Evolutionary conservation across 2,797 vertebrate genomes (phyloP), one percentile per base, ranked within the genome.

Genomic region (Sitta carolinensis): DNA sequence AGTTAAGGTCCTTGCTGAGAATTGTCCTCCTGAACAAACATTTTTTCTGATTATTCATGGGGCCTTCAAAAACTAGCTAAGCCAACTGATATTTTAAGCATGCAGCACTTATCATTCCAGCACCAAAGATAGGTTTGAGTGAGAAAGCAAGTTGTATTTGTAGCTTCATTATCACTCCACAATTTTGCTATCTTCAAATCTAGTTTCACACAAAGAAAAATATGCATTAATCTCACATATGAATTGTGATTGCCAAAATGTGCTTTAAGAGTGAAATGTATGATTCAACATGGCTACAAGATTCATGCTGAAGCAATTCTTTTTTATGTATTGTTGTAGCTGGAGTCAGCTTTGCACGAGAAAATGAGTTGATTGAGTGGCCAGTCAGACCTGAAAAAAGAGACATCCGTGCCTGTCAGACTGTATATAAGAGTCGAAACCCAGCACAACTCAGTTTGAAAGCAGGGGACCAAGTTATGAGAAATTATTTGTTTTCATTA

Each of bases 161-260:
- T 32, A 82, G 66, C 40, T 93, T 90, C 86, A 50, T 92, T 94
- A 80, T 70, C 79, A 77, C 89, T 93, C 42, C 75, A 80, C 57
- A 92, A 16, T 59, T 82, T 79, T 95, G 34, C 7, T 62, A 50
- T 59, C 38, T 70, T 91, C 59, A 87, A 80, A 87, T 77, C 38
- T 32, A 54, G n/a, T 57, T 95, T 94, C 78, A 82, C 75, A 61
- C 34, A 52, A 92, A 76, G 51, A 75, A 76, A 89, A 90, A 79
- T n/a, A 63, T 30, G n/a, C 47, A 83, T 84, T 92, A 82, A 67
- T 58, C 16, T 83, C 45, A 67, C 45, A 40, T 52, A 45, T 8
- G 32, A 80, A 76, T 74, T 61, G 12, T n/a, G 51, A 73, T 73
- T 87, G 78, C 22, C 68, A 89, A 57, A 70, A 82, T 25, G 38